Evolutionary conservation across 2,888 invertebrate species (phyloP).

Genomic region (Subacronicta megacephala): DNA sequence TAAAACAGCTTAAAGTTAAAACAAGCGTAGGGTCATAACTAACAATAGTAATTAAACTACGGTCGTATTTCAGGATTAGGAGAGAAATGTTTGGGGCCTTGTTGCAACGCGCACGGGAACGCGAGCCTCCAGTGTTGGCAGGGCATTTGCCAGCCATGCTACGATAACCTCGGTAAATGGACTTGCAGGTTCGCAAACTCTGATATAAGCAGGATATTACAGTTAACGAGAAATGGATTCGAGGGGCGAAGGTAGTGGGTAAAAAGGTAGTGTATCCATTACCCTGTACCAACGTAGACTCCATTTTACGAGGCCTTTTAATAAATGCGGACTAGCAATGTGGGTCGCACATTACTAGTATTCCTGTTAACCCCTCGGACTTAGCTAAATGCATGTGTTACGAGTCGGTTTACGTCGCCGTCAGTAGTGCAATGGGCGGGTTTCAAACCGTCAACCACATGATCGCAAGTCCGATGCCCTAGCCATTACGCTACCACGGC

Average conservation of each 20-base stretch:
- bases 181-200: conserved; percentile 74
- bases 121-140: conserved; percentile 80
- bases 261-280: neutral
- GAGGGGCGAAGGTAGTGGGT: neutral
- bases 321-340: no score
- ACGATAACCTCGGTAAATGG: conserved; percentile 76
- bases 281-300: no score
- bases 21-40: conserved; percentile 1
- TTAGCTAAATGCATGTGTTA: no score
- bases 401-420: no score
- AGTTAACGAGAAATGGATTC: neutral
- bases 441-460: no score
- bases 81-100: conserved; percentile 78
- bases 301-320: no score
- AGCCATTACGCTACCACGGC: no score
- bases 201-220: conserved; percentile 3
- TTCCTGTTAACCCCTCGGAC: no score
- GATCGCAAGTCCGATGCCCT: no score
- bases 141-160: conserved; percentile 78
- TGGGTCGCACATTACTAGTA: no score
- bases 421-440: no score
- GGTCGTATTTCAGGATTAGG: conserved; percentile 71
- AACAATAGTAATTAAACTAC: conserved; percentile 27
- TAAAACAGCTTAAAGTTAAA: no score
- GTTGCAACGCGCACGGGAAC: conserved; percentile 72